Percentiles rank a stretch among this genome's conserved stretches.
Conservation (phyloP, 2,113 vertebrate genomes). For the Australoheros scitulus region DNA sequence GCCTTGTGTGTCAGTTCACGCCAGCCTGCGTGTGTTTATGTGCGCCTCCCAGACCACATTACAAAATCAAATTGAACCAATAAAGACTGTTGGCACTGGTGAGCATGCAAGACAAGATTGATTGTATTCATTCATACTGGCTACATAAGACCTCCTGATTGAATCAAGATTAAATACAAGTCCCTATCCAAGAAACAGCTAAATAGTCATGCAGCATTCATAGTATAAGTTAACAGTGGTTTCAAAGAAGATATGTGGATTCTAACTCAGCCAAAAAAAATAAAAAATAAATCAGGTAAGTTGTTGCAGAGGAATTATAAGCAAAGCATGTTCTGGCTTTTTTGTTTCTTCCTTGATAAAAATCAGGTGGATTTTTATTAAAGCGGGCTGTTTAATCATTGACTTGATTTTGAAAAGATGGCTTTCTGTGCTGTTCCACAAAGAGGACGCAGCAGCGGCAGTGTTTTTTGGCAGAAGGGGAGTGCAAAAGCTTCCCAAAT, state of each 20-base stretch:
- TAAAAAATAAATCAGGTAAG: not conserved
- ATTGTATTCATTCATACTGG: constrained; percentile 37
- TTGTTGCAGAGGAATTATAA: constrained; percentile 3
- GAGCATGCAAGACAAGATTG: constrained; percentile 36
- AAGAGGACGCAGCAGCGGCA: constrained; percentile 9
- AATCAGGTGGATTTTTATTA: constrained; percentile 15
- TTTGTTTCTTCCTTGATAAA: constrained; percentile 15
- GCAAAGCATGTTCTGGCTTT: not conserved
- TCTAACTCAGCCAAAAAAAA: not conserved
- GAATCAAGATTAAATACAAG: constrained; percentile 41
- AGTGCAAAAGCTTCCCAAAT: constrained; percentile 59
- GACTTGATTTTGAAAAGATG: constrained; percentile 22
- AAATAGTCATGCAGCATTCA: not conserved
- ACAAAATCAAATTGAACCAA: constrained; percentile 42
- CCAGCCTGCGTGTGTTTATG: constrained; percentile 8
- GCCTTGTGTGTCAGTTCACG: not conserved
- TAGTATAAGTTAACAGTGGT: not conserved
- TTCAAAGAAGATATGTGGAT: constrained; percentile 14
- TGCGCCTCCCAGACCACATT: constrained; percentile 9
- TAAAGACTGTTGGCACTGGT: constrained; percentile 28
- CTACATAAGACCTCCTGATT: constrained; percentile 50
- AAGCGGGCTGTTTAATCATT: not conserved
- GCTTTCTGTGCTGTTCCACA: constrained; percentile 29
- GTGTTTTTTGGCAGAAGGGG: constrained; percentile 22
- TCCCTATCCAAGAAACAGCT: not conserved